Base-by-base conservation (phyloP, 2,888 invertebrate genomes). In the Pandemis heparana region DNA sequence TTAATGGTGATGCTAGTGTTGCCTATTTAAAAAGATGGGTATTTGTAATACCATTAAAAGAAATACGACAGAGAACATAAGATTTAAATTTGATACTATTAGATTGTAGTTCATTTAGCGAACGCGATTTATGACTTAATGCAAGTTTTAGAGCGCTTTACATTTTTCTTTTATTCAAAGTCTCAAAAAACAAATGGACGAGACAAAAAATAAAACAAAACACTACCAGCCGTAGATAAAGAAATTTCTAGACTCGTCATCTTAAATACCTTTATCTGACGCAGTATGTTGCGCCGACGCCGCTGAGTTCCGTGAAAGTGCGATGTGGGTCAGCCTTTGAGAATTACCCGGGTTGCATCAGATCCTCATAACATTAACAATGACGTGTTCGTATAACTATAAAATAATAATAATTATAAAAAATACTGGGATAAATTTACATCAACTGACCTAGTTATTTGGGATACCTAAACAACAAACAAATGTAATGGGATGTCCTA, bases 341-440 rank as follows among this genome's bases (percentile, higher is more conserved):
- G 56, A 64, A 56, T 59, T 73, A 48, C 68, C 16, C 16, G 43
- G 41, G 59, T 73, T 73, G 59, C 73, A 73, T 73, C 73, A 73
- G 73, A 41, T 73, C 41, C 39, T 51, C 32, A 51, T 64, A 73
- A 23, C 23, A 53, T 53, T n/a, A 64, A 41, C 53, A 69, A 48
- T 73, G 68, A 73, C 63, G 68, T 14, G 59, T 53, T 53, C 18
- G 9, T 51, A 8, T 9, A 18, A 16, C 18, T 53, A 53, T 12
- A 43, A 43, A 43, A 43, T 0, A 43, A 18, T 53, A 53, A 16
- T 7, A n/a, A 53, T 46, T 5, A 41, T 8, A 10, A 12, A 51
- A 16, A n/a, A n/a, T n/a, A 51, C 16, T 51, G 9, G 16, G 48
- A n/a, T n/a, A 48, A 14, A 1, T 41, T 41, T 2, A 41, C 8